A percentile compares a stretch with the other conserved stretches of the same genome.
Evolutionary conservation across 1,140 invertebrate genomes (phyloP).

Genomic region (Chrysoperla carnea): DNA sequence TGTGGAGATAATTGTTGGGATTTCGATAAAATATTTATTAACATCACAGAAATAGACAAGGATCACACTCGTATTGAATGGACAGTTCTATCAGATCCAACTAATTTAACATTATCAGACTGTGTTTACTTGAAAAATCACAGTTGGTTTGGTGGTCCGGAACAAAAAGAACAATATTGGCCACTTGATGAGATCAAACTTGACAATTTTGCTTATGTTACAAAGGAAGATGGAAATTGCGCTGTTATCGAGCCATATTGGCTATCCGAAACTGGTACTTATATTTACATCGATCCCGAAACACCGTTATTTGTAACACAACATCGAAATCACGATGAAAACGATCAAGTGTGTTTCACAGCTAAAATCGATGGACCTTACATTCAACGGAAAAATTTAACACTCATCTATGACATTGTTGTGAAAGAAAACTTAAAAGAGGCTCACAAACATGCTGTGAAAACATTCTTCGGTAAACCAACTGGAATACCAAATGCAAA

Average conservation of each 20-base stretch:
- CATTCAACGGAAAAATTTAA: constrained; percentile 12
- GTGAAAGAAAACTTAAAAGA: constrained; percentile 34
- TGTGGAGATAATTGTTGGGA: no score
- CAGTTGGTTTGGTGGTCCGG: neutral
- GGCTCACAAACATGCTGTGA: constrained; percentile 41
- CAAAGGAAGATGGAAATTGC: constrained; percentile 40
- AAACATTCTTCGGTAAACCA: constrained; percentile 39
- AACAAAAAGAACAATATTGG: constrained; percentile 20
- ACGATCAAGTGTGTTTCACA: constrained; percentile 15
- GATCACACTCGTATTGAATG: neutral
- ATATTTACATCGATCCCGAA: constrained; percentile 37
- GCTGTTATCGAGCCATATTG: constrained; percentile 58
- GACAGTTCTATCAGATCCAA: neutral
- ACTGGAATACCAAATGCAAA: constrained; percentile 42
- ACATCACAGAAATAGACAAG: no score
- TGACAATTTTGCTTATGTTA: constrained; percentile 37
- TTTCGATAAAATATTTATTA: no score
- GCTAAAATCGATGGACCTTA: neutral
- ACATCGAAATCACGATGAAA: constrained; percentile 34
- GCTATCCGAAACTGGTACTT: constrained; percentile 48
- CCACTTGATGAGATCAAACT: constrained; percentile 40
- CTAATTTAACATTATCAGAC: neutral
- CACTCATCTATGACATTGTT: constrained; percentile 38
- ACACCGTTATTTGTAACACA: constrained; percentile 55
- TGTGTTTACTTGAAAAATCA: neutral